Percentiles rank a stretch among this genome's conserved stretches.
Conservation (phyloP, 2,888 invertebrate genomes). For the Drosophila multiciliata region DNA sequence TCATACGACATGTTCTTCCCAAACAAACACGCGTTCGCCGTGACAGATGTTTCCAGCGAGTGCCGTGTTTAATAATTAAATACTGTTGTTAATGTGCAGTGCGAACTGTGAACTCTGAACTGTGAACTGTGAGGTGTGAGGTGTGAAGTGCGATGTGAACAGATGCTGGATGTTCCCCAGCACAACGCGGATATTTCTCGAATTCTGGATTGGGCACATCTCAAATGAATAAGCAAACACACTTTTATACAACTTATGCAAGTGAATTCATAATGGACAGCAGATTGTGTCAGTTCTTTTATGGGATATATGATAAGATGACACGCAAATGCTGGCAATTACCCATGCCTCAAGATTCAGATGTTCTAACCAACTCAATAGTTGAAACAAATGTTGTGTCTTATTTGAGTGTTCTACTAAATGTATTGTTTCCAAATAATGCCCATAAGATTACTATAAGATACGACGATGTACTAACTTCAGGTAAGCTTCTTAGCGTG, state of each 20-base stretch:
- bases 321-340: neutral
- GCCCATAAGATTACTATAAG: neutral
- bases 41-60: slow-evolving; percentile 25
- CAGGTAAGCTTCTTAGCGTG: no score
- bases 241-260: neutral
- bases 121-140: slow-evolving; percentile 21
- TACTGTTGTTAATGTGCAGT: slow-evolving; percentile 57
- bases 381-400: neutral
- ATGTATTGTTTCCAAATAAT: neutral
- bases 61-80: slow-evolving; percentile 74
- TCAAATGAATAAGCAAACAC: slow-evolving; percentile 1
- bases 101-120: slow-evolving; percentile 36
- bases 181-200: slow-evolving; percentile 8
- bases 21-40: slow-evolving; percentile 20
- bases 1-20: slow-evolving; percentile 68
- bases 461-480: neutral
- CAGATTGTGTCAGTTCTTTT: slow-evolving; percentile 7
- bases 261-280: slow-evolving; percentile 15
- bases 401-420: neutral
- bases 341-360: neutral
- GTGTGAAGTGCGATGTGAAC: slow-evolving; percentile 26
- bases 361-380: neutral
- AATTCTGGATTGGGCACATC: neutral
- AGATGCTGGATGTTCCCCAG: slow-evolving; percentile 15
- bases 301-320: neutral